These are phyloP conservation scores for Tholera decimalis DNA, from an alignment of 2,888 invertebrate species.

Conservation along the genomic window DNA sequence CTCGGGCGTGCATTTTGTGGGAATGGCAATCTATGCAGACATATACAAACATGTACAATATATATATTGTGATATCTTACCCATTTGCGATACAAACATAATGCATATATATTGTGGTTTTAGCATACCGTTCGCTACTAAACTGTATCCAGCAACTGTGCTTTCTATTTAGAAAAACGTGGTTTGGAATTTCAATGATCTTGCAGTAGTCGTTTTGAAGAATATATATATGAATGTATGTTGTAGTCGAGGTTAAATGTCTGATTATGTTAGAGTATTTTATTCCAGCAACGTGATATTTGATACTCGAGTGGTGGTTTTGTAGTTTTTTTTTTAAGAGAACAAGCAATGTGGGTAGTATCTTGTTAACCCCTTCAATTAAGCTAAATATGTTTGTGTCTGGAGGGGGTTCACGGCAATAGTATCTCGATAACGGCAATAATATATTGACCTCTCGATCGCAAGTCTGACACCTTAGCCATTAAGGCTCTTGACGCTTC, in stretches of 20 bases:
- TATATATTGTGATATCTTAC: conserved; percentile 28
- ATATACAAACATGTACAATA: conserved; percentile 7
- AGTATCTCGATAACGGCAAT: no score
- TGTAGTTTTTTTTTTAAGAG: no score
- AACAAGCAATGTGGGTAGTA: no score
- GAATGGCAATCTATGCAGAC: conserved; percentile 24
- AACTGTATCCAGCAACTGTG: conserved; percentile 38
- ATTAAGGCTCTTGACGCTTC: no score
- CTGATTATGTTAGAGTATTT: conserved; percentile 4
- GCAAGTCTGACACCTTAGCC: no score
- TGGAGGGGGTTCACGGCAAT: no score
- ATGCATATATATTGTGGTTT: conserved; percentile 51
- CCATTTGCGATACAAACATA: conserved; percentile 46
- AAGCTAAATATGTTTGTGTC: no score
- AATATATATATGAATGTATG: conserved; percentile 18
- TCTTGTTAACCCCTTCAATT: no score
- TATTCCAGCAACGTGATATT: not conserved
- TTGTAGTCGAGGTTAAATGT: conserved; percentile 11
- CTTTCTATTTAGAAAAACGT: conserved; percentile 52
- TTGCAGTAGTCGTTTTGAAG: conserved; percentile 13
- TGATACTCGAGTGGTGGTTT: not conserved
- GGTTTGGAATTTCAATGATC: conserved; percentile 33
- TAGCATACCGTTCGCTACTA: conserved; percentile 42
- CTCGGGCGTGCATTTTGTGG: conserved; percentile 41
- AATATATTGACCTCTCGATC: no score